A percentile compares a stretch with the other conserved stretches of the same genome.
Evolutionary conservation across 1,140 invertebrate genomes (phyloP).

Genomic region (Drosophila micromelanica): DNA sequence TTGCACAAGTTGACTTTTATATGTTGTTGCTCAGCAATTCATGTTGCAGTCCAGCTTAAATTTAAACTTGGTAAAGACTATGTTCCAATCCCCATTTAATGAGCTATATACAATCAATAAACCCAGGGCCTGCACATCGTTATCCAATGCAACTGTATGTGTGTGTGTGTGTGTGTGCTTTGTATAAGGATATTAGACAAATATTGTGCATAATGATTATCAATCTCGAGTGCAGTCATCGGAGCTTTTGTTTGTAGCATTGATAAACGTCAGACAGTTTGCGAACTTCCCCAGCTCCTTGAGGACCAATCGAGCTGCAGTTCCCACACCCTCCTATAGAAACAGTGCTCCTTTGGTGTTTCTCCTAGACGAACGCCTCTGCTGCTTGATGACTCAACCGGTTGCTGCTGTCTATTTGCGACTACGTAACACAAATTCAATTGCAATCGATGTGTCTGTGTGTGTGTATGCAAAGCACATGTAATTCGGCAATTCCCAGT

Average conservation of each 20-base stretch:
- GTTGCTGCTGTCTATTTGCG: conserved; percentile 70
- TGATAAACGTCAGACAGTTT: conserved; percentile 63
- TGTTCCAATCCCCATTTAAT: conserved; percentile 8
- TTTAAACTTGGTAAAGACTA: neutral
- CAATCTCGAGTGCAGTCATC: conserved; percentile 76
- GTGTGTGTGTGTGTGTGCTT: conserved; percentile 15
- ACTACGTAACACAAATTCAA: conserved; percentile 71
- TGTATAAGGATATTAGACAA: conserved; percentile 38
- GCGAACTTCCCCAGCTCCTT: conserved; percentile 21
- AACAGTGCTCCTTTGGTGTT: conserved; percentile 1
- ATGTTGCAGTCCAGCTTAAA: neutral
- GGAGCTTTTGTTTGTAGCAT: conserved; percentile 73
- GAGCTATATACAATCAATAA: conserved; percentile 28
- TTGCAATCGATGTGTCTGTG: conserved; percentile 43
- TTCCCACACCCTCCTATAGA: neutral
- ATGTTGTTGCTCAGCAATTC: neutral
- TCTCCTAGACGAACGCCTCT: conserved; percentile 1
- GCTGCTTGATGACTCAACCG: conserved; percentile 65
- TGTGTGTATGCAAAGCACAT: conserved; percentile 15
- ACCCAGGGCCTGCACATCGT: neutral
- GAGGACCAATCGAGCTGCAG: neutral
- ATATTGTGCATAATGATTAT: conserved; percentile 72
- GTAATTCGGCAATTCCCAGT: conserved; percentile 17
- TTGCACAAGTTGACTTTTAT: too few relatives aligned
- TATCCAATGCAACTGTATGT: conserved; percentile 16